Evolutionary conservation across 2,797 vertebrate genomes (phyloP).

Genomic region (Mionectes olivaceus): DNA sequence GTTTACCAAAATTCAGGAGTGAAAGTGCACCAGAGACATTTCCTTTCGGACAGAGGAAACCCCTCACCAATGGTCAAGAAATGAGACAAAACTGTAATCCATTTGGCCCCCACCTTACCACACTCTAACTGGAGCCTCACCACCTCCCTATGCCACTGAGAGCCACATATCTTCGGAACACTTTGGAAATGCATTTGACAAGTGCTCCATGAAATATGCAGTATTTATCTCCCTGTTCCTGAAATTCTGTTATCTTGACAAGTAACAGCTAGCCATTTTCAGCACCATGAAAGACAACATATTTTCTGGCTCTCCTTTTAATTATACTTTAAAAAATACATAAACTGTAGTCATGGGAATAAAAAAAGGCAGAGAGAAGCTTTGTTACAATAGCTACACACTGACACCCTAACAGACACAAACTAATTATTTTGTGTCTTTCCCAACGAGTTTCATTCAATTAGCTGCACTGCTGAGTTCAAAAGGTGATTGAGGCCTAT

Average conservation of each 20-base stretch:
- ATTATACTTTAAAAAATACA: not conserved
- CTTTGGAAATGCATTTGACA: not conserved
- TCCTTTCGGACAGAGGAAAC: not conserved
- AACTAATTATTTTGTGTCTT: slow-evolving; percentile 68
- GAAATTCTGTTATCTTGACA: not conserved
- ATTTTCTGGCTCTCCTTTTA: not conserved
- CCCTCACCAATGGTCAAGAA: rapidly evolving
- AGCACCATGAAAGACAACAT: not conserved
- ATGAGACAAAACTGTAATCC: not conserved
- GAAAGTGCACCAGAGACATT: not conserved
- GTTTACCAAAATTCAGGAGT: not conserved
- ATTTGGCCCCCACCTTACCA: not conserved
- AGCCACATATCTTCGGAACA: rapidly evolving
- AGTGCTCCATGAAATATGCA: not conserved
- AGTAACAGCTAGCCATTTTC: not conserved
- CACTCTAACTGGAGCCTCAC: not conserved
- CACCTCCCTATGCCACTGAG: not conserved
- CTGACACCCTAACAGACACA: slow-evolving; percentile 38
- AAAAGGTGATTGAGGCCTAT: slow-evolving; percentile 67
- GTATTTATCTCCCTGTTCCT: not conserved
- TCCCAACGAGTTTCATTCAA: slow-evolving; percentile 67
- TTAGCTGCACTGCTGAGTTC: slow-evolving; percentile 60
- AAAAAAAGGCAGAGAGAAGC: rapidly evolving
- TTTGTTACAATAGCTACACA: not conserved
- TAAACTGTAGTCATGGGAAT: not conserved